Percentiles rank a stretch among this genome's conserved stretches.
phyloP scores from a whole-genome alignment of 2,888 invertebrate genomes.

The Cosmopolites sordidus region DNA sequence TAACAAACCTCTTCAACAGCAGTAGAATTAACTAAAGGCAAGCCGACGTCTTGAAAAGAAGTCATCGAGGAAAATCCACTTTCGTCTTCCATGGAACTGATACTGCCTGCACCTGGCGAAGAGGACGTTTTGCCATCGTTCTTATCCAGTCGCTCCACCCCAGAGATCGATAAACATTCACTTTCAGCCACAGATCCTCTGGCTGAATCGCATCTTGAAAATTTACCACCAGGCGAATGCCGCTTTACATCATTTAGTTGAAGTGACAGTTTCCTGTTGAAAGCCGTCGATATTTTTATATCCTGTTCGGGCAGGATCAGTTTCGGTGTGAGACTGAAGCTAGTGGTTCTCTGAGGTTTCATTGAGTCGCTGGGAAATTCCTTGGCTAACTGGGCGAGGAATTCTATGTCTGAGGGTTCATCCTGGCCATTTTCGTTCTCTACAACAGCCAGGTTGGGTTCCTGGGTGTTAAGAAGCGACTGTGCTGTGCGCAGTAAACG shows the following conservation, averaged over 20 bases:
- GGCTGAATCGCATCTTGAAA: conserved; percentile 26
- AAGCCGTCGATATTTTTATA: conserved; percentile 37
- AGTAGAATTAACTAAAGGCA: conserved; percentile 53
- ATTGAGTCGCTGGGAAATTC: conserved; percentile 41
- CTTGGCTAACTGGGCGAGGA: conserved; percentile 44
- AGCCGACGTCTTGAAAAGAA: conserved; percentile 77
- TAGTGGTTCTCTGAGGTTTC: conserved; percentile 39
- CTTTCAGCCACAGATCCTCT: conserved; percentile 36
- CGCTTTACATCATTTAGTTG: conserved; percentile 37
- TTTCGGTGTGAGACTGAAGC: conserved; percentile 43
- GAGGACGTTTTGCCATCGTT: conserved; percentile 10
- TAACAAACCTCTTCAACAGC: conserved; percentile 29
- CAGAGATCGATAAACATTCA: conserved; percentile 29
- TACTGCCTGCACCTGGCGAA: conserved; percentile 38
- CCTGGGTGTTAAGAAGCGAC: conserved; percentile 59
- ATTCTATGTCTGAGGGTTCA: conserved; percentile 38
- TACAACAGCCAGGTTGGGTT: conserved; percentile 54
- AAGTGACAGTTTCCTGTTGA: conserved; percentile 44
- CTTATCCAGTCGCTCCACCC: conserved; percentile 6
- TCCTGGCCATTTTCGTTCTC: conserved; percentile 7
- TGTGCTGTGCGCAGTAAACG: conserved; percentile 62
- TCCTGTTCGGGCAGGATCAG: conserved; percentile 40
- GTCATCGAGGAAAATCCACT: conserved; percentile 83
- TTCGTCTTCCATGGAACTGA: conserved; percentile 64
- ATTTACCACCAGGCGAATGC: conserved; percentile 14